Base-by-base conservation (phyloP, 1,140 invertebrate genomes). In the Brachionus koreanus region DNA sequence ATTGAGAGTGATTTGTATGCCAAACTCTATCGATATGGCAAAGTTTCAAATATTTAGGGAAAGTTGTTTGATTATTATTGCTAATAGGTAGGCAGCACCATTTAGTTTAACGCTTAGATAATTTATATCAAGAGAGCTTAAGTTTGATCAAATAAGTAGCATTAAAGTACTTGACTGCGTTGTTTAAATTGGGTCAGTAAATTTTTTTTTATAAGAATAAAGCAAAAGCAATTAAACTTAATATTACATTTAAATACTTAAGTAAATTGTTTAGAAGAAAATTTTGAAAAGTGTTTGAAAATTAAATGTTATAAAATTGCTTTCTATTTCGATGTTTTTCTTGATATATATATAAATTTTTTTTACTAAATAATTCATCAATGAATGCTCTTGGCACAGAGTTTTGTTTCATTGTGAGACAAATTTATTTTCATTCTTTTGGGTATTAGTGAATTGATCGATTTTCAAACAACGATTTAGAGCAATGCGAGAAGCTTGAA, bases 181-280 rank as follows among this genome's bases (percentile, higher is more conserved):
- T 57, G 49, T 57, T 57, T 57, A 57, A 57, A 57, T 23, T 57
- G 49, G 49, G 49, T 57, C 49, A 57, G 49, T 19, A 19, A 57
- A 57, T 19, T 25, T 57, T 57, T 39, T 57, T 57, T 19, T 5
- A 19, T 57, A 57, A 57, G 49, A 57, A 57, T 2, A 57, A 57
- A 57, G 49, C 19, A 57, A 57, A 57, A 57, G 49, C 49, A 57
- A 57, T 57, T 57, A 57, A 57, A 57, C 49, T 57, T 57, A 57
- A 57, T 57, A 57, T 57, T 57, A 57, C 49, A 57, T 57, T 57
- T 57, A 57, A 57, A 57, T 57, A 57, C 49, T 57, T 57, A 57
- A 57, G 49, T 57, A 57, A 57, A 57, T 57, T 57, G 49, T 57
- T 57, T 57, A 57, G 16, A 57, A 57, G 16, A 57, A 57, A 57